A percentile compares a stretch with the other conserved stretches of the same genome.
phyloP scores from a whole-genome alignment of 1,140 invertebrate species.

The Belonocnema kinseyi region DNA sequence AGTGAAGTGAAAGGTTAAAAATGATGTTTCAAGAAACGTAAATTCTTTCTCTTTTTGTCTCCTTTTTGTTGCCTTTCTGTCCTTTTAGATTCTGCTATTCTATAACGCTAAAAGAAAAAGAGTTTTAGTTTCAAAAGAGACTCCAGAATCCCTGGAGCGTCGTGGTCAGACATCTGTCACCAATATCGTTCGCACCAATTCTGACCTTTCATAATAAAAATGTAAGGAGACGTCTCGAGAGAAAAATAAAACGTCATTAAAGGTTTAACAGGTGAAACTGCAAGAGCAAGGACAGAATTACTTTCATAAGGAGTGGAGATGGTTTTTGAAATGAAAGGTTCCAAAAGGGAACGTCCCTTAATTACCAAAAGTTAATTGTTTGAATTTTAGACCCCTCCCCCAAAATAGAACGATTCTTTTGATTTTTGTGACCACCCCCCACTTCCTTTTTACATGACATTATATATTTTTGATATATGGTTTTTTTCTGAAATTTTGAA shows the following conservation, averaged over 20 bases:
- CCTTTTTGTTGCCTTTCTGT: not conserved
- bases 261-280: slow-evolving; percentile 41
- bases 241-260: slow-evolving; percentile 48
- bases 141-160: slow-evolving; percentile 41
- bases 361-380: too few relatives aligned
- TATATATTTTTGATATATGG: too few relatives aligned
- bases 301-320: too few relatives aligned
- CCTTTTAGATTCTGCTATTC: not conserved
- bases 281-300: too few relatives aligned
- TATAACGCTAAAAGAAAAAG: not conserved
- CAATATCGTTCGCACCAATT: slow-evolving; percentile 46
- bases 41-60: not conserved
- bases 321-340: too few relatives aligned
- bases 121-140: slow-evolving; percentile 34
- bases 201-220: slow-evolving; percentile 42
- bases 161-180: slow-evolving; percentile 45
- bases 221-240: slow-evolving; percentile 44
- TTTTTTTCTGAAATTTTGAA: too few relatives aligned
- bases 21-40: not conserved
- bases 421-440: too few relatives aligned
- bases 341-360: too few relatives aligned
- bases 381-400: too few relatives aligned
- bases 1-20: not conserved
- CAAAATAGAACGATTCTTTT: too few relatives aligned
- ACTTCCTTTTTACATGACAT: too few relatives aligned